phyloP scores from a whole-genome alignment of 2,113 vertebrate species.

The Tachycineta bicolor region DNA sequence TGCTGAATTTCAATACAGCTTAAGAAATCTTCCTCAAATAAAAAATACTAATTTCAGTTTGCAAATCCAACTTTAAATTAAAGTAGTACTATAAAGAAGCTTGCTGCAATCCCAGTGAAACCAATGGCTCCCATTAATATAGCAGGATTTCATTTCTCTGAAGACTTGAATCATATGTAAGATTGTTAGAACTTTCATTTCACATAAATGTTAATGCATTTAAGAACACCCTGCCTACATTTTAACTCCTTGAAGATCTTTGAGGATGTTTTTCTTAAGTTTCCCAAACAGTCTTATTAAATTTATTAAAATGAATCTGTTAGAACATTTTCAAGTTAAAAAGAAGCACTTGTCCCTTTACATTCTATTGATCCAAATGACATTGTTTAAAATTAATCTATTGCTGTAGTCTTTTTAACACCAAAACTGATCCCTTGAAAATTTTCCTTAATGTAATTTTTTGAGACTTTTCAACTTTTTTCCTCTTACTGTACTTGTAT shows the following conservation, averaged over 20 bases:
- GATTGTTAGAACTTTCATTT: conserved; percentile 7
- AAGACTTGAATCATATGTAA: neutral
- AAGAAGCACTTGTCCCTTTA: neutral
- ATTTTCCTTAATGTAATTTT: neutral
- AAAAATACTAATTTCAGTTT: neutral
- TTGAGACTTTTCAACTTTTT: neutral
- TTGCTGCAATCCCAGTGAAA: neutral
- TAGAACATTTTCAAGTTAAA: neutral
- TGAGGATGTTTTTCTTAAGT: neutral
- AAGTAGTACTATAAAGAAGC: neutral
- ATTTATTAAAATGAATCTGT: neutral
- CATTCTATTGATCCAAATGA: neutral
- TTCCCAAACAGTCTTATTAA: neutral
- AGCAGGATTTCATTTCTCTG: neutral
- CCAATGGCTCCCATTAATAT: neutral
- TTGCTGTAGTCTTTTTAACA: neutral
- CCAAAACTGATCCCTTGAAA: neutral
- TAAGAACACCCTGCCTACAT: neutral
- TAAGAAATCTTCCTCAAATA: neutral
- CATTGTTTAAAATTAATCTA: neutral
- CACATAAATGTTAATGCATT: neutral
- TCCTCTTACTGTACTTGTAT: neutral
- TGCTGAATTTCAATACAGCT: neutral
- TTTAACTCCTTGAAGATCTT: neutral
- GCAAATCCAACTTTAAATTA: conserved; percentile 1